Evolutionary conservation across 1,140 invertebrate genomes (phyloP).

Genomic region (Antheraea pernyi): DNA sequence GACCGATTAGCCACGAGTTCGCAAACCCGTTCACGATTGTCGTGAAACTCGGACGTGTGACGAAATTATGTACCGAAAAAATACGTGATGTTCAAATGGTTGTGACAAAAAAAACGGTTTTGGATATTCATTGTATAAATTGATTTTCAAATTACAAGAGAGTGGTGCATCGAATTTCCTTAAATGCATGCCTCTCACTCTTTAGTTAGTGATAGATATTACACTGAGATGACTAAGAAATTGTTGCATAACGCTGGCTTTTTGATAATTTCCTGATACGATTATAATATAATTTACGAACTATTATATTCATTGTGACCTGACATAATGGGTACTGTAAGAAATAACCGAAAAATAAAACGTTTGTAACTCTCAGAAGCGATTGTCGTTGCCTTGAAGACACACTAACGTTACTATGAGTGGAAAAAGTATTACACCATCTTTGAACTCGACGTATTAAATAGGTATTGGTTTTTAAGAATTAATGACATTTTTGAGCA

Average conservation of each 20-base stretch:
- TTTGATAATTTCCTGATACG: background rate
- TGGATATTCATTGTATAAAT: background rate
- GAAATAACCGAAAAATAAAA: too few species aligned
- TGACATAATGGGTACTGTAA: background rate
- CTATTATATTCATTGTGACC: background rate
- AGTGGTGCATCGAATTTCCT: background rate
- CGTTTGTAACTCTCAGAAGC: too few species aligned
- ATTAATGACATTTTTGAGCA: too few species aligned
- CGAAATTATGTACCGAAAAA: background rate
- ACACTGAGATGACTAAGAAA: background rate
- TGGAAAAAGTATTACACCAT: too few species aligned
- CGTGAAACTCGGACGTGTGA: background rate
- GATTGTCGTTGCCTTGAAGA: too few species aligned
- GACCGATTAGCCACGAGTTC: conserved; percentile 1
- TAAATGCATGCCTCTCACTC: background rate
- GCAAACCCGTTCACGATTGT: background rate
- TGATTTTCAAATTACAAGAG: background rate
- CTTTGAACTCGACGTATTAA: too few species aligned
- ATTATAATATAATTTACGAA: background rate
- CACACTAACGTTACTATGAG: too few species aligned
- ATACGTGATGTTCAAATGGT: conserved; percentile 3
- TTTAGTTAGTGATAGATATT: background rate
- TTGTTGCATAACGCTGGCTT: background rate
- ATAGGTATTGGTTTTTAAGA: too few species aligned
- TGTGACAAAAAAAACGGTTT: background rate